These are phyloP conservation scores for Scaptomyza parva DNA, from an alignment of 2,888 invertebrate genomes.

Conservation along the genomic window DNA sequence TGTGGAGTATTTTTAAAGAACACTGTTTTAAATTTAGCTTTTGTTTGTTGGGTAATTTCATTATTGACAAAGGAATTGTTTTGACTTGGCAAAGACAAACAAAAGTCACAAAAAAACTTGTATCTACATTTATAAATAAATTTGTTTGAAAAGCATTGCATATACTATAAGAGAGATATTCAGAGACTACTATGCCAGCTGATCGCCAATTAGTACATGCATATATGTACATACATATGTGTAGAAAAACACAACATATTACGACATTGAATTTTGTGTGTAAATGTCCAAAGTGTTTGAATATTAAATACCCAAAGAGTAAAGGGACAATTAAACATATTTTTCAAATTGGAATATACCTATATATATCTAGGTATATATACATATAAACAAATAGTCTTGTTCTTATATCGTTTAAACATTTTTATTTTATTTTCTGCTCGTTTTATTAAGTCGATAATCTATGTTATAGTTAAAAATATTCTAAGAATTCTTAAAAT, in stretches of 20 bases:
- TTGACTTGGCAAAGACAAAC: slow-evolving; percentile 10
- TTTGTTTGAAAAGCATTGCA: slow-evolving; percentile 14
- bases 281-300: too few species aligned
- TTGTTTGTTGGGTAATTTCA: neutral
- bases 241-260: too few species aligned
- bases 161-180: neutral
- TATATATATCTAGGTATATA: too few species aligned
- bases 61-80: neutral
- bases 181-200: slow-evolving; percentile 3
- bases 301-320: too few species aligned
- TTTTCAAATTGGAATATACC: too few species aligned
- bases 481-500: neutral
- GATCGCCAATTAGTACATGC: neutral
- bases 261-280: too few species aligned
- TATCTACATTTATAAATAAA: slow-evolving; percentile 13
- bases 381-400: too few species aligned
- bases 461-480: neutral
- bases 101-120: slow-evolving; percentile 20
- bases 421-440: too few species aligned
- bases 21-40: neutral
- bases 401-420: too few species aligned
- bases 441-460: neutral
- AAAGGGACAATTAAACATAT: too few species aligned
- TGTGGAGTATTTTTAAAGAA: neutral
- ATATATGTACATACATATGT: neutral